Conservation (phyloP, 1,140 invertebrate species). For the Brevipalpus yothersi region DNA sequence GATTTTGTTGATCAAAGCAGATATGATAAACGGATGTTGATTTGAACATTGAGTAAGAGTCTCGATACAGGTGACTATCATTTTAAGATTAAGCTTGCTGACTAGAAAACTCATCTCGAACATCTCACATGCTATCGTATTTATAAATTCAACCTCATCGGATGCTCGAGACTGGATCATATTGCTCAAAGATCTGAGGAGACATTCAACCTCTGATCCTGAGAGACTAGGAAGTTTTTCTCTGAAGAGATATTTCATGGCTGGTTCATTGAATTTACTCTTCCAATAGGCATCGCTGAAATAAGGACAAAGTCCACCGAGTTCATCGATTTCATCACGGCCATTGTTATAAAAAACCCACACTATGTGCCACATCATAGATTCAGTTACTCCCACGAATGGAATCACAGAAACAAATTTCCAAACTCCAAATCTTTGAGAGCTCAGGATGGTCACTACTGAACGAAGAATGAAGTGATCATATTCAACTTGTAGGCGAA, state of each 20-base stretch:
- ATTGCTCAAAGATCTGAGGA: slow-evolving; percentile 8
- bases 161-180: slow-evolving; percentile 7
- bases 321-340: slow-evolving; percentile 3
- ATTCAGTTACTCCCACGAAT: slow-evolving; percentile 8
- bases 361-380: slow-evolving; percentile 12
- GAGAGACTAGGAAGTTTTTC: slow-evolving; percentile 6
- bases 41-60: not conserved
- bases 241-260: slow-evolving; percentile 6
- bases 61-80: not conserved
- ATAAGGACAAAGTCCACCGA: slow-evolving; percentile 6
- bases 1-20: not conserved
- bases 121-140: slow-evolving; percentile 1
- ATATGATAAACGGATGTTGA: slow-evolving; percentile 1
- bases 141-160: slow-evolving; percentile 4
- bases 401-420: slow-evolving; percentile 6
- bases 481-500: slow-evolving; percentile 11
- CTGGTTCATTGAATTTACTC: slow-evolving; percentile 7
- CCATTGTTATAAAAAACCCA: slow-evolving; percentile 11
- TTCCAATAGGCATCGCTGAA: slow-evolving; percentile 8
- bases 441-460: slow-evolving; percentile 7
- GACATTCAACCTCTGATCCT: not conserved
- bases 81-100: not conserved
- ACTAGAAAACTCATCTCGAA: slow-evolving; percentile 6
- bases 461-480: slow-evolving; percentile 10
- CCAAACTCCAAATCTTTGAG: slow-evolving; percentile 9